Conservation (phyloP, 2,113 vertebrate species). For the Condylura cristata region DNA sequence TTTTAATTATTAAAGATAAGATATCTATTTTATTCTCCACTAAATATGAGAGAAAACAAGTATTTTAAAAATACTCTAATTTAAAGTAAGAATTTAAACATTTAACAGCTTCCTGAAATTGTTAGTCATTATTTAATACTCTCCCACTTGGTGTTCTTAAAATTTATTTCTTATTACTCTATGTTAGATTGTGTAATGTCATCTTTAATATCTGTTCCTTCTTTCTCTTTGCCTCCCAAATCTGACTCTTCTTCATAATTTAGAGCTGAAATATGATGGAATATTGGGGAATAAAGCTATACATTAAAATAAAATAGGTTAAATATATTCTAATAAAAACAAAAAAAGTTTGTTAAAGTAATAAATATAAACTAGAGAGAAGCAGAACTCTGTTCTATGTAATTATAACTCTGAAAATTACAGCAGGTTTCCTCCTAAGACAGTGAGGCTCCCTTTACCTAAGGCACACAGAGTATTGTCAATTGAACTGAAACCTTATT, state of each 20-base stretch:
- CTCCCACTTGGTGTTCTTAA: background rate
- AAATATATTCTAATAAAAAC: background rate
- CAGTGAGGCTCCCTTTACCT: background rate
- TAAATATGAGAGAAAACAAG: background rate
- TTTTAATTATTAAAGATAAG: background rate
- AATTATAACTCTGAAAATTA: background rate
- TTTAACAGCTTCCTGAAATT: background rate
- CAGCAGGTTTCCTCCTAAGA: background rate
- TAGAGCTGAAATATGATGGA: background rate
- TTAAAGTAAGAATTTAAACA: background rate
- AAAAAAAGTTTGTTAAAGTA: background rate
- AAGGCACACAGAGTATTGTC: background rate
- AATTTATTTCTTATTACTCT: background rate
- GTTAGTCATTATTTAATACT: background rate
- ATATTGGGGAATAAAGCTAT: background rate
- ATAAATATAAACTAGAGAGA: background rate
- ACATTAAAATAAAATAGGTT: background rate
- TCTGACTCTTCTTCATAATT: background rate
- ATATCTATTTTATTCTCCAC: background rate
- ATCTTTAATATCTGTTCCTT: background rate
- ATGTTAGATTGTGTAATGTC: background rate
- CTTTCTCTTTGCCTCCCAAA: background rate
- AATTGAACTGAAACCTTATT: background rate
- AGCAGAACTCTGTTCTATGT: background rate
- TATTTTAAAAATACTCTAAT: background rate